Conservation (phyloP, 2,797 vertebrate genomes). For the Pangasius djambal region DNA sequence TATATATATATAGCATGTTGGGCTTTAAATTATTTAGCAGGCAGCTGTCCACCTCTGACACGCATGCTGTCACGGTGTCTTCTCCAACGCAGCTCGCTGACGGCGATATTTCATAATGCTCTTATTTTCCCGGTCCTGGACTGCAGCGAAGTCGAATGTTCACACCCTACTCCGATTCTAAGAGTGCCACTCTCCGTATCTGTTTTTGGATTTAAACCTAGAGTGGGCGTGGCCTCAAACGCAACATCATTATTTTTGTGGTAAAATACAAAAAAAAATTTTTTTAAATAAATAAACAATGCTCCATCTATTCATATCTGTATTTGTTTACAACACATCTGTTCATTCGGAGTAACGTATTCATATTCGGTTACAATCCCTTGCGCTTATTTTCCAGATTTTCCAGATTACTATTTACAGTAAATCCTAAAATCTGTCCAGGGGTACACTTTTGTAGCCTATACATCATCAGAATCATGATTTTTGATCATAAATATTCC, state of each 20-base stretch:
- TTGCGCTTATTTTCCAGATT: too few relatives aligned
- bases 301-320: too few relatives aligned
- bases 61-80: slow-evolving; percentile 28
- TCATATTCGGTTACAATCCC: background rate
- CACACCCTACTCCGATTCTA: background rate
- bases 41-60: slow-evolving; percentile 49
- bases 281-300: too few relatives aligned
- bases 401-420: too few relatives aligned
- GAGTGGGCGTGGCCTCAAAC: background rate
- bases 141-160: slow-evolving; percentile 6
- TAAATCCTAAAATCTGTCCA: too few relatives aligned
- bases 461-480: background rate
- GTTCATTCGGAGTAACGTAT: background rate
- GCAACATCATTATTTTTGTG: background rate
- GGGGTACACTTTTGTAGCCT: too few relatives aligned
- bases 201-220: background rate
- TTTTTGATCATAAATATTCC: background rate
- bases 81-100: slow-evolving; percentile 45
- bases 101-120: slow-evolving; percentile 53
- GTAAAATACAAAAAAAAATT: too few relatives aligned
- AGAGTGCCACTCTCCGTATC: background rate
- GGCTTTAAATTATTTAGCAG: slow-evolving; percentile 59
- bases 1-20: slow-evolving; percentile 42
- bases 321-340: too few relatives aligned
- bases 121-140: slow-evolving; percentile 48